Evolutionary conservation across 1,140 invertebrate species (phyloP).

Genomic region (Pseudoatta argentina): DNA sequence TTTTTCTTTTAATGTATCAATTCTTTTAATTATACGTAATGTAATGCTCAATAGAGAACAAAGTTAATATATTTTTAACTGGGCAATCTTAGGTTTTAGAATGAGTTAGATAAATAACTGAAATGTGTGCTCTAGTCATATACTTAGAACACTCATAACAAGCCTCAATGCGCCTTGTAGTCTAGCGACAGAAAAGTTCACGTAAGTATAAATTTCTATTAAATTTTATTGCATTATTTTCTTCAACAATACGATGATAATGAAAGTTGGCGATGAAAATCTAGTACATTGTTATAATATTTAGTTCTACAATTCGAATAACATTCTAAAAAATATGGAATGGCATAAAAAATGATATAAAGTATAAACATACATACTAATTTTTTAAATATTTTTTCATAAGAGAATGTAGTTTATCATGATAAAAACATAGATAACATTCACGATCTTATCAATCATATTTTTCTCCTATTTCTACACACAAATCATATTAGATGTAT

Average conservation of each 20-base stretch:
- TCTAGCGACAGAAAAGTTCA: conserved; percentile 67
- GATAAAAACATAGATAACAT: conserved; percentile 11
- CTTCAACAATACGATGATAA: conserved; percentile 6
- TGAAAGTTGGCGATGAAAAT: conserved; percentile 32
- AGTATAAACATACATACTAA: not conserved
- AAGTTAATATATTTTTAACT: conserved; percentile 34
- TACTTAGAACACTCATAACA: conserved; percentile 75
- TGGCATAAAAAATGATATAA: not conserved
- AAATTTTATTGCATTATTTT: conserved; percentile 51
- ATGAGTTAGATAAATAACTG: conserved; percentile 66
- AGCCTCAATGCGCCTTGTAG: conserved; percentile 79
- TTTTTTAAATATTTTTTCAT: conserved; percentile 52
- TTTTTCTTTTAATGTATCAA: conserved; percentile 20
- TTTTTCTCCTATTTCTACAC: conserved; percentile 30
- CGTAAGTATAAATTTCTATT: conserved; percentile 56
- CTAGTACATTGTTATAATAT: conserved; percentile 49
- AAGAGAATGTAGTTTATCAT: conserved; percentile 18
- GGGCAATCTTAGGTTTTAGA: conserved; percentile 62
- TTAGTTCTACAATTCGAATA: conserved; percentile 7
- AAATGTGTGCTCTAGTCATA: conserved; percentile 84
- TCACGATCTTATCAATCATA: conserved; percentile 42
- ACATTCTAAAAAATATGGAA: conserved; percentile 15
- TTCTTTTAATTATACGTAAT: conserved; percentile 11
- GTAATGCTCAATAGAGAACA: conserved; percentile 55
- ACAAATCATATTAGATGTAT: not conserved